These are phyloP conservation scores for Alectoris magna DNA, from an alignment of 2,797 vertebrate species.

Conservation along the genomic window DNA sequence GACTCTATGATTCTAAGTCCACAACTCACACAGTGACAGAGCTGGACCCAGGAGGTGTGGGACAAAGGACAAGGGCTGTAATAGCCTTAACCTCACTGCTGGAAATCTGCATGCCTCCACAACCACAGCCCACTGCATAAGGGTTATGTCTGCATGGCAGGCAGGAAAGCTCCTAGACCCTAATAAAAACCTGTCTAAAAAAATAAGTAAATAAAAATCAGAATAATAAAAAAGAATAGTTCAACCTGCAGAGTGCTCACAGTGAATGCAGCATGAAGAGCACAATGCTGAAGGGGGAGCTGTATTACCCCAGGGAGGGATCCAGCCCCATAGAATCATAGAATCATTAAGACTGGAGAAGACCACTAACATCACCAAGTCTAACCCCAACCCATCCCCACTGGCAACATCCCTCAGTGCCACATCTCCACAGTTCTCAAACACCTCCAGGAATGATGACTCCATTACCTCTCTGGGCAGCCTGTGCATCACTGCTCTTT, in stretches of 20 bases:
- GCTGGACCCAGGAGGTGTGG: background rate
- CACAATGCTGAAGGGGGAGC: background rate
- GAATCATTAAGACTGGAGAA: too few relatives aligned
- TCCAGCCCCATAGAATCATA: too few relatives aligned
- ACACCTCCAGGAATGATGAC: too few relatives aligned
- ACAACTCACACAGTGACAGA: background rate
- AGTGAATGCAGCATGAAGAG: fast-evolving
- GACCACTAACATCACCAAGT: too few relatives aligned
- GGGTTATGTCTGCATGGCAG: background rate
- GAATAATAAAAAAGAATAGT: too few relatives aligned
- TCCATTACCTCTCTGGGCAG: too few relatives aligned
- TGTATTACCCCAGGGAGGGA: background rate
- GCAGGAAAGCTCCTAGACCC: background rate
- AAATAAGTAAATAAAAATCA: too few relatives aligned
- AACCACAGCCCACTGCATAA: background rate
- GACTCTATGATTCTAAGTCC: too few relatives aligned
- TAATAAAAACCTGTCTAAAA: background rate
- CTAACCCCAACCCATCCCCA: too few relatives aligned
- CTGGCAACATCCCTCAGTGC: too few relatives aligned
- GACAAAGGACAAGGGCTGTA: background rate
- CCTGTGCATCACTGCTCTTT: too few relatives aligned
- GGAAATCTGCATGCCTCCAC: background rate
- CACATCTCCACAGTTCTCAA: too few relatives aligned
- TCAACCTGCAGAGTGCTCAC: background rate
- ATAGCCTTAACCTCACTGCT: background rate